Evolutionary conservation across 1,140 invertebrate genomes (phyloP), one percentile per base, ranked within the genome.

Genomic region (Hyles euphorbiae): DNA sequence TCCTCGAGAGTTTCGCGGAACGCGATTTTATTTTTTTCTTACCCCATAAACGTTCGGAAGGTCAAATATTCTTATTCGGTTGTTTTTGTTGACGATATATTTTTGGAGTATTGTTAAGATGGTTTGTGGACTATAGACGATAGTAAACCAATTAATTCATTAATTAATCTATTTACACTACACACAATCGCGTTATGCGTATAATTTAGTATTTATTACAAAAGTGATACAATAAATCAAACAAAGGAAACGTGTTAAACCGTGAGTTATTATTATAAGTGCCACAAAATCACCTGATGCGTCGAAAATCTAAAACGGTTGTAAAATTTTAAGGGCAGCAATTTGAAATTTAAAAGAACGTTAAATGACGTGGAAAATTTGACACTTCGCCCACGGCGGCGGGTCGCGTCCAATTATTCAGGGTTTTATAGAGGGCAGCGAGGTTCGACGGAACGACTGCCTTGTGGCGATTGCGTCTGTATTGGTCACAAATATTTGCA

Each of bases 311-410:
- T 51, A 60, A 67, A 68, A 58, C 54, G 36, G 40, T 56, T 53
- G 51, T 64, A 59, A 61, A 56, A 60, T 68, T 63, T 70, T 63
- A 65, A 63, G 59, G 46, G 43, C 53, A 40, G 43, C 60, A 67
- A 66, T 67, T 68, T 67, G 58, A 65, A 75, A 73, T 53, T 75
- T 70, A 63, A 72, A 68, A 68, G 63, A 69, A 67, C 53, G 65
- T 72, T 76, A 79, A 83, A 83, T 79, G 75, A 77, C 61, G 69
- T 77, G 75, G 72, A 83, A 82, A 83, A 83, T 82, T 80, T 78
- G 78, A 82, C 81, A 83, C 76, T 73, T 76, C 70, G 70, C 73
- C 74, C 67, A 72, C 67, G 63, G 75, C 50, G 72, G 75, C 48
- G 72, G 43, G 69, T 56, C 58, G 59, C 50, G 60, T 62, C 60